These are phyloP conservation scores for Dioctria rufipes DNA, from an alignment of 2,888 invertebrate genomes.

Conservation along the genomic window DNA sequence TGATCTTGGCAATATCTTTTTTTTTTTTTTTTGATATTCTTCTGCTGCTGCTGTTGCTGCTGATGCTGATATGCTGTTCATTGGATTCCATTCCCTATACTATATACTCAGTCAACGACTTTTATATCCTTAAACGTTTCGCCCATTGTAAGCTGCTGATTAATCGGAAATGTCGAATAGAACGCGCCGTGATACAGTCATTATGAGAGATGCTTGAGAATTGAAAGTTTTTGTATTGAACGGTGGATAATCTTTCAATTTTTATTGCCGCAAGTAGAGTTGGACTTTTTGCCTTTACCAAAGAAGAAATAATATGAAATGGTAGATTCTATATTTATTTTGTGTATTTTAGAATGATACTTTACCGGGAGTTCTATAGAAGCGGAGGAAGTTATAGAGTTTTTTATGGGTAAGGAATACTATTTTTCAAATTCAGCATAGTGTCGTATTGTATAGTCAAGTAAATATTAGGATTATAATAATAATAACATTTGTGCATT, in stretches of 20 bases:
- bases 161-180: slow-evolving; percentile 39
- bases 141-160: slow-evolving; percentile 26
- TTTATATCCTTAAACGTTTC: slow-evolving; percentile 30
- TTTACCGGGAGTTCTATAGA: too few species aligned
- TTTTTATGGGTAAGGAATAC: too few species aligned
- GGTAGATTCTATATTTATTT: too few species aligned
- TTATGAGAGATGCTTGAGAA: not conserved
- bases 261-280: too few species aligned
- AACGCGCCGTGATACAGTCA: slow-evolving; percentile 27
- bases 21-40: not conserved
- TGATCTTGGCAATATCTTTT: slow-evolving; percentile 25
- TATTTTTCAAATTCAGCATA: too few species aligned
- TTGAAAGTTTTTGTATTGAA: slow-evolving; percentile 12
- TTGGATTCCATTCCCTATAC: not conserved
- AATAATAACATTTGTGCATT: too few species aligned
- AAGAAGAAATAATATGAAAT: too few species aligned
- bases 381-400: too few species aligned
- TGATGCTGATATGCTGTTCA: not conserved
- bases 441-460: too few species aligned
- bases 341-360: too few species aligned
- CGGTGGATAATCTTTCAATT: not conserved
- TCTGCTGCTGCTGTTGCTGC: not conserved
- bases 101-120: slow-evolving; percentile 1
- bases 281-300: too few species aligned
- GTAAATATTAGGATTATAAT: too few species aligned